Conservation (phyloP, 2,797 vertebrate genomes). For the Falco berigora region DNA sequence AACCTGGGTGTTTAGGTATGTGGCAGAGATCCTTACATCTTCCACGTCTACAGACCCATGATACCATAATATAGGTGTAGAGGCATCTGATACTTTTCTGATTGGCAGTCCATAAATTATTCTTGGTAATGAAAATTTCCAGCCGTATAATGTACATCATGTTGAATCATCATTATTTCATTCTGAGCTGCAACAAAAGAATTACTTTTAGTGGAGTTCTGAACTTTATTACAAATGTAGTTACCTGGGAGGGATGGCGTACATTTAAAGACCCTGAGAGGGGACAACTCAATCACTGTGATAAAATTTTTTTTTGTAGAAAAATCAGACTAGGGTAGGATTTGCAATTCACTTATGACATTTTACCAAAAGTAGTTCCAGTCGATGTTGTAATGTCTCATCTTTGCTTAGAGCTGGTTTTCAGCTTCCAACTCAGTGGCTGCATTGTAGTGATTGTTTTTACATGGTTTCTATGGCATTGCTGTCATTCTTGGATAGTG, state of each 20-base stretch:
- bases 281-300: background rate
- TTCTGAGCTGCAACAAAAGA: background rate
- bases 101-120: background rate
- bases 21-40: background rate
- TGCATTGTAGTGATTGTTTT: slow-evolving; percentile 19
- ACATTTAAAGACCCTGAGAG: background rate
- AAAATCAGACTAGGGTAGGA: background rate
- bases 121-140: background rate
- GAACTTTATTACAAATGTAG: background rate
- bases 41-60: background rate
- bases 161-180: background rate
- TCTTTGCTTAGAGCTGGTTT: background rate
- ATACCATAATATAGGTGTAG: background rate
- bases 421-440: background rate
- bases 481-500: background rate
- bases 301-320: slow-evolving; percentile 4
- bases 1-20: background rate
- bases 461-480: slow-evolving; percentile 6
- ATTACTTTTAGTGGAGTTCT: background rate
- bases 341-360: slow-evolving; percentile 11
- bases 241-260: background rate
- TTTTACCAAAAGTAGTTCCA: slow-evolving; percentile 30
- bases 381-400: slow-evolving; percentile 8
- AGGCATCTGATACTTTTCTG: background rate
- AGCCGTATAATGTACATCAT: background rate